phyloP scores from a whole-genome alignment of 2,113 vertebrate genomes.

The Illadopsis cleaveri region DNA sequence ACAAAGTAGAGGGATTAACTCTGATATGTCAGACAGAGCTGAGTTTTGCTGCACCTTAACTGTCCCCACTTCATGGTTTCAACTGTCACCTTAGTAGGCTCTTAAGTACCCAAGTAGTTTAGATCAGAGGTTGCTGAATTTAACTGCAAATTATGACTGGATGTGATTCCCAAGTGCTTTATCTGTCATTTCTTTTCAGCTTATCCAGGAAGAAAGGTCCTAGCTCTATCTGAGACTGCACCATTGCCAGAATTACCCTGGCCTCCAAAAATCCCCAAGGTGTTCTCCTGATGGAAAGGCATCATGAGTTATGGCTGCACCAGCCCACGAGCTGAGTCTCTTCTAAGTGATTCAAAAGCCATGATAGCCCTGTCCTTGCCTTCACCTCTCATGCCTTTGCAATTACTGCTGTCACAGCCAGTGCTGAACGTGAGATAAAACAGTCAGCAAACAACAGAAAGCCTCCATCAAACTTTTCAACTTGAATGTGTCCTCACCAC shows the following conservation, averaged over 20 bases:
- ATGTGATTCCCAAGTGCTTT: background rate
- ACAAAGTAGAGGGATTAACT: background rate
- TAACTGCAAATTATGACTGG: background rate
- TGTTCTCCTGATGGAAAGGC: background rate
- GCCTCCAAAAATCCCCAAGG: background rate
- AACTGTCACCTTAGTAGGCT: background rate
- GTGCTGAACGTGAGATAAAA: background rate
- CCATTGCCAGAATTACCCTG: background rate
- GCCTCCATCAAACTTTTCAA: background rate
- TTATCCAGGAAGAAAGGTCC: background rate
- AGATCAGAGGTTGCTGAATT: background rate
- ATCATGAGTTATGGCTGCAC: accelerated
- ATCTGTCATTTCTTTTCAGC: background rate
- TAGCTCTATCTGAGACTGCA: background rate
- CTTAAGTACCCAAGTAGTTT: background rate
- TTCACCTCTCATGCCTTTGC: background rate
- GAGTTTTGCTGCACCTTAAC: background rate
- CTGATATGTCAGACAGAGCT: background rate
- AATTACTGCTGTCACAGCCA: background rate
- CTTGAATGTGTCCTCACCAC: background rate
- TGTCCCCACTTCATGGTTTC: background rate
- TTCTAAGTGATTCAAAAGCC: background rate
- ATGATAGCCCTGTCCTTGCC: background rate
- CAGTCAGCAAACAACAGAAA: background rate
- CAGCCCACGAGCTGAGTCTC: background rate